Evolutionary conservation across 2,797 vertebrate species (phyloP).

Genomic region (Takifugu rubripes): DNA sequence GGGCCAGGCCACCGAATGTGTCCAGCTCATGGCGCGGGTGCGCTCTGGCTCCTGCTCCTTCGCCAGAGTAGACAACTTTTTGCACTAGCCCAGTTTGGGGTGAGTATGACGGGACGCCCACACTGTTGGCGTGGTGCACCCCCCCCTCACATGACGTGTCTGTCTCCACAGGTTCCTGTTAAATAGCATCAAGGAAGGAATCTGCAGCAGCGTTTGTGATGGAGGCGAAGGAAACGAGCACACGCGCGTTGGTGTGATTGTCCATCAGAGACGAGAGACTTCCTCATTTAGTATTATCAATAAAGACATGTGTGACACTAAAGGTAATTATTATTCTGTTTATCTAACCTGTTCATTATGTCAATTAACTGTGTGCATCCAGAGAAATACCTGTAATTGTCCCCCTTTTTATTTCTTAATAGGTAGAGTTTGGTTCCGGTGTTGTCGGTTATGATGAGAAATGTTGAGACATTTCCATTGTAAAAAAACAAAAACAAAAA

Average conservation of each 20-base stretch:
- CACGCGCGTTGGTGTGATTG: slow-evolving; percentile 72
- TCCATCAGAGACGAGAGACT: slow-evolving; percentile 65
- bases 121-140: too few relatives aligned
- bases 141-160: background rate
- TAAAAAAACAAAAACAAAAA: background rate
- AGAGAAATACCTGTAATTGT: slow-evolving; percentile 35
- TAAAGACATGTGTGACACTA: slow-evolving; percentile 84
- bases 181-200: slow-evolving; percentile 74
- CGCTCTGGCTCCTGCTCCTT: slow-evolving; percentile 97
- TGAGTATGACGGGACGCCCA: slow-evolving; percentile 36
- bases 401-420: slow-evolving; percentile 44
- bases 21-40: slow-evolving; percentile 94
- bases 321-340: slow-evolving; percentile 82
- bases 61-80: slow-evolving; percentile 97
- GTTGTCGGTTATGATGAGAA: too few relatives aligned
- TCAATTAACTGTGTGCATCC: slow-evolving; percentile 81
- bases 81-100: slow-evolving; percentile 88
- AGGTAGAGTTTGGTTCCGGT: slow-evolving; percentile 56
- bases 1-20: slow-evolving; percentile 95
- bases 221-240: slow-evolving; percentile 67
- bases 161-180: slow-evolving; percentile 70
- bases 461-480: slow-evolving; percentile 6
- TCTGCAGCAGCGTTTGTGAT: slow-evolving; percentile 74
- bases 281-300: slow-evolving; percentile 86
- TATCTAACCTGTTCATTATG: slow-evolving; percentile 71